A percentile compares a stretch with the other conserved stretches of the same genome.
Evolutionary conservation across 1,140 invertebrate species (phyloP).

Genomic region (Penaeus japonicus): DNA sequence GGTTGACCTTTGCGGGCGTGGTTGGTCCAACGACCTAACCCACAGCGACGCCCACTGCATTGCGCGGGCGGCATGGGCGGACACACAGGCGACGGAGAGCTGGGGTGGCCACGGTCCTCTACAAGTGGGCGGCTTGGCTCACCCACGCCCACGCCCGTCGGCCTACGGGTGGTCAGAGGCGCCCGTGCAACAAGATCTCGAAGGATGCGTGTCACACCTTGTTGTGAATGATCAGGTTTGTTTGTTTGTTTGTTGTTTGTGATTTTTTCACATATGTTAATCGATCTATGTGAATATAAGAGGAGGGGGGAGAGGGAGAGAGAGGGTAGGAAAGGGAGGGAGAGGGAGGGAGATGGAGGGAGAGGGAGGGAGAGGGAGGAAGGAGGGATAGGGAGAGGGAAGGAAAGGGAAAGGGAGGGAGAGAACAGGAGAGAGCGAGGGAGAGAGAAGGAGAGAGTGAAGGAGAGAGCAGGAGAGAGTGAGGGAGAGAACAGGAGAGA

Average conservation of each 20-base stretch:
- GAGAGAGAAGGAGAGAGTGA: too few relatives aligned
- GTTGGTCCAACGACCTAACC: background rate
- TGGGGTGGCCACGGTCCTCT: constrained; percentile 32
- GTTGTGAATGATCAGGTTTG: constrained; percentile 7
- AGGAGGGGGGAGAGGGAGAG: background rate
- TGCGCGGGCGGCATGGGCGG: background rate
- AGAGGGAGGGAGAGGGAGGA: background rate
- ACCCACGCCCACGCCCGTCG: constrained; percentile 16
- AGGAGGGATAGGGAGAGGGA: background rate
- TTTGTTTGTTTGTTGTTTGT: background rate
- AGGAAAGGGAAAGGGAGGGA: background rate
- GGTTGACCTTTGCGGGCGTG: constrained; percentile 20
- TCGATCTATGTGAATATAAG: background rate
- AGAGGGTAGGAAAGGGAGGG: background rate
- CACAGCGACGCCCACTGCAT: constrained; percentile 15
- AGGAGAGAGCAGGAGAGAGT: too few relatives aligned
- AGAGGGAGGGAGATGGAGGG: background rate
- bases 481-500: too few relatives aligned
- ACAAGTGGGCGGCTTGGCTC: constrained; percentile 24
- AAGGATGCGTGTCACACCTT: constrained; percentile 32
- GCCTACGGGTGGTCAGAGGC: constrained; percentile 19
- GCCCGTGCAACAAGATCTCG: background rate
- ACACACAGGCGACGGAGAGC: background rate
- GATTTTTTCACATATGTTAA: too few relatives aligned
- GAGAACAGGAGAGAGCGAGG: too few relatives aligned